phyloP scores from a whole-genome alignment of 1,140 invertebrate species.

The Drosophila sp. region DNA sequence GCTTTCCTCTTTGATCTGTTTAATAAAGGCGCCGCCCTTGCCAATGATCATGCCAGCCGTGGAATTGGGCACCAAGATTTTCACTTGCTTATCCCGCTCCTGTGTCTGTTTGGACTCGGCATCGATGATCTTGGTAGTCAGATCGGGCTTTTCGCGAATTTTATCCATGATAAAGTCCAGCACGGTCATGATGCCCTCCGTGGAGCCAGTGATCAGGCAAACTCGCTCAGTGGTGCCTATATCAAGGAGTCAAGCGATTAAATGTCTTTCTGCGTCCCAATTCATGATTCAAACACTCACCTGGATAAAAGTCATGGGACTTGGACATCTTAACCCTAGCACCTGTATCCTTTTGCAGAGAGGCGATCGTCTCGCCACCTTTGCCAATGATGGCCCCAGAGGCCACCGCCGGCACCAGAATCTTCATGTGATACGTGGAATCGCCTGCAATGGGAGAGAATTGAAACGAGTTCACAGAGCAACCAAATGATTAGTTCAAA shows the following conservation, averaged over 20 bases:
- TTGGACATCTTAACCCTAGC: constrained; percentile 99
- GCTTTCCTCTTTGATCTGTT: constrained; percentile 98
- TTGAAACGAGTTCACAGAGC: constrained; percentile 48
- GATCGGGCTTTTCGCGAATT: constrained; percentile 98
- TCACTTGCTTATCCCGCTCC: constrained; percentile 94
- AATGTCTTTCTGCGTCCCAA: too few species aligned
- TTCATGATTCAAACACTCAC: constrained; percentile 84
- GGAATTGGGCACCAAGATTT: constrained; percentile 98
- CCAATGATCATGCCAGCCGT: constrained; percentile 99
- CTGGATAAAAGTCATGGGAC: constrained; percentile 98
- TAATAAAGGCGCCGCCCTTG: constrained; percentile 98
- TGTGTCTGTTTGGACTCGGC: constrained; percentile 88
- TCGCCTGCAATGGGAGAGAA: constrained; percentile 84
- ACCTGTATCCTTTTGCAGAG: constrained; percentile 97
- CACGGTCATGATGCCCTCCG: constrained; percentile 96
- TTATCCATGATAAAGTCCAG: constrained; percentile 99
- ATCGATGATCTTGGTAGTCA: constrained; percentile 90
- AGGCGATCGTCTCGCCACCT: constrained; percentile 98
- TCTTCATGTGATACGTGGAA: constrained; percentile 95
- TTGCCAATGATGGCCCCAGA: constrained; percentile 99
- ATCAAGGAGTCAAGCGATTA: constrained; percentile 57
- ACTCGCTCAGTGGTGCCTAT: constrained; percentile 98
- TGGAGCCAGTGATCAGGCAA: constrained; percentile 97
- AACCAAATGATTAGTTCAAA: constrained; percentile 46
- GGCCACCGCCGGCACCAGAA: constrained; percentile 96